Conservation (phyloP, 2,888 invertebrate species). For the Drosophila longiperda region DNA sequence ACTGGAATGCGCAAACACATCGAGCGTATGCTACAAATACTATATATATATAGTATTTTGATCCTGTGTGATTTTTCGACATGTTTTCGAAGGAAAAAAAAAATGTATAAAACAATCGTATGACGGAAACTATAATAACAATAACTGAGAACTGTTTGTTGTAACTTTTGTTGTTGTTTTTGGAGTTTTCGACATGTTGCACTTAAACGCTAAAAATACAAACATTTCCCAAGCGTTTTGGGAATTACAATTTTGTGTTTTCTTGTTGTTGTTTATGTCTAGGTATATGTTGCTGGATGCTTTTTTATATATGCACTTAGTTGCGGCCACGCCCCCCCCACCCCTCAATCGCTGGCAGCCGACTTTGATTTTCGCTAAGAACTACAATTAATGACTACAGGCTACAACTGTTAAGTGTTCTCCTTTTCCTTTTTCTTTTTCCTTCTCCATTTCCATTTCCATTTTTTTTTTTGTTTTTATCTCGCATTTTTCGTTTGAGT, state of each 20-base stretch:
- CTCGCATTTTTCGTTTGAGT: neutral
- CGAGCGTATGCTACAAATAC: slow-evolving; percentile 20
- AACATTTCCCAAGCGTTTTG: slow-evolving; percentile 51
- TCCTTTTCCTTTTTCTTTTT: slow-evolving; percentile 18
- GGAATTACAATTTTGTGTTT: slow-evolving; percentile 39
- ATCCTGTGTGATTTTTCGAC: slow-evolving; percentile 42
- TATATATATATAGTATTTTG: slow-evolving; percentile 14
- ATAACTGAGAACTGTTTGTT: slow-evolving; percentile 30
- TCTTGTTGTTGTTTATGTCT: slow-evolving; percentile 32
- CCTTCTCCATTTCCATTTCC: neutral
- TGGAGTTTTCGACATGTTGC: slow-evolving; percentile 46
- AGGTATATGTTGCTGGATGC: slow-evolving; percentile 40
- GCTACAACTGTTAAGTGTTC: slow-evolving; percentile 70
- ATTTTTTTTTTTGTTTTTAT: slow-evolving; percentile 12
- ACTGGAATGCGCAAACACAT: slow-evolving; percentile 50
- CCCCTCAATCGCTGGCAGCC: slow-evolving; percentile 40
- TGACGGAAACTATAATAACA: slow-evolving; percentile 19
- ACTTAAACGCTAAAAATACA: slow-evolving; percentile 61
- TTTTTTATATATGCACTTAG: slow-evolving; percentile 72
- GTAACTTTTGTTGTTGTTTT: slow-evolving; percentile 25
- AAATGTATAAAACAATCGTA: neutral
- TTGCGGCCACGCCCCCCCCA: slow-evolving; percentile 59
- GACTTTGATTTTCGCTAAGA: slow-evolving; percentile 74
- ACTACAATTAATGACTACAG: slow-evolving; percentile 79
- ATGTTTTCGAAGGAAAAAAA: slow-evolving; percentile 24